These are phyloP conservation scores for Ageneiosus marmoratus DNA, from an alignment of 2,113 vertebrate species.

Conservation along the genomic window DNA sequence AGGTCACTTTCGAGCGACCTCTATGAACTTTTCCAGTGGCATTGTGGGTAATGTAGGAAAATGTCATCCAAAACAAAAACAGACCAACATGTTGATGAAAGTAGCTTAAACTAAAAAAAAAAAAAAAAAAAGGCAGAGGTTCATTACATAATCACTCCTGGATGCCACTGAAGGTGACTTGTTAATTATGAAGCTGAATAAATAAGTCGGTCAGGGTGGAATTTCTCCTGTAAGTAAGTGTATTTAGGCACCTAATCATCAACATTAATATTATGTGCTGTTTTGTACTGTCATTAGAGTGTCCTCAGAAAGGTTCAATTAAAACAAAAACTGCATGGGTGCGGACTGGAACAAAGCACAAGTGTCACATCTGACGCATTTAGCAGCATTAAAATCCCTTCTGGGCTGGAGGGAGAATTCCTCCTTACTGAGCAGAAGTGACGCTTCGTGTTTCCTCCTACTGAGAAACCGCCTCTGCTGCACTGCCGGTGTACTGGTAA, in stretches of 20 bases:
- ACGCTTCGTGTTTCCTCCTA: slow-evolving; percentile 23
- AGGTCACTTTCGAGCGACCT: no score
- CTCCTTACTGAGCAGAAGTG: slow-evolving; percentile 18
- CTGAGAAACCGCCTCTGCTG: slow-evolving; percentile 6
- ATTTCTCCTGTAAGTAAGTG: background rate
- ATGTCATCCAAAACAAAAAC: background rate
- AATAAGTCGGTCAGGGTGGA: background rate
- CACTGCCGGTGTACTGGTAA: background rate
- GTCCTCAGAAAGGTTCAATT: background rate
- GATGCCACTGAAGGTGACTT: background rate
- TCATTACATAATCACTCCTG: background rate
- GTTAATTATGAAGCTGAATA: background rate
- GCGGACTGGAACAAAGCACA: background rate
- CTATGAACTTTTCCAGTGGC: no score
- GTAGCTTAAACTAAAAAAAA: background rate
- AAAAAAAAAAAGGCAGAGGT: background rate
- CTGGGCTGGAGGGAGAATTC: slow-evolving; percentile 9
- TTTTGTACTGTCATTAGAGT: background rate
- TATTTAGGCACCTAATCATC: background rate
- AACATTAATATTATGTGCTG: background rate
- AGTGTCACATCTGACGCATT: slow-evolving; percentile 3
- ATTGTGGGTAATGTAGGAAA: background rate
- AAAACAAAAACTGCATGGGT: background rate
- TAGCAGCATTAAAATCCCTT: slow-evolving; percentile 4
- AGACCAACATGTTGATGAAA: background rate